phyloP scores from a whole-genome alignment of 2,888 invertebrate genomes.

The Caenorhabditis sp. region DNA sequence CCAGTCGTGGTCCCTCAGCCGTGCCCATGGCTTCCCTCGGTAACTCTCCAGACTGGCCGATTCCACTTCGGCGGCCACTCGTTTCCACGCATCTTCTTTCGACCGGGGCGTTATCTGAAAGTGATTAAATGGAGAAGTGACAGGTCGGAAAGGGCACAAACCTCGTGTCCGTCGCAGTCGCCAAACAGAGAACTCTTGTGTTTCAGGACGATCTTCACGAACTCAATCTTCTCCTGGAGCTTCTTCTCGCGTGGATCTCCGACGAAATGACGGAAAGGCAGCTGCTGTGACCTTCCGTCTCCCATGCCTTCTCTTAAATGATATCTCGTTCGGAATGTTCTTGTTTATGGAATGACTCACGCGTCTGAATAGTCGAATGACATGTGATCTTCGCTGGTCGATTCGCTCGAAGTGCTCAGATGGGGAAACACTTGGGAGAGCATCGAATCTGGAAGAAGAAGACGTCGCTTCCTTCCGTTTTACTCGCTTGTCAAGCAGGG shows the following conservation, averaged over 20 bases:
- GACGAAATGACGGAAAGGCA: slow-evolving; percentile 39
- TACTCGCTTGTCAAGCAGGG: too few relatives aligned
- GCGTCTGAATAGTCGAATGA: slow-evolving; percentile 33
- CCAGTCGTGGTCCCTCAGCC: slow-evolving; percentile 65
- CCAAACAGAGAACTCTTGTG: slow-evolving; percentile 61
- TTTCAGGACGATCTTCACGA: slow-evolving; percentile 55
- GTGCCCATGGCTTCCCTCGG: slow-evolving; percentile 59
- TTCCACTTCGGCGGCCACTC: slow-evolving; percentile 57
- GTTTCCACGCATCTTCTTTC: slow-evolving; percentile 63
- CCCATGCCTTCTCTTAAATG: slow-evolving; percentile 34
- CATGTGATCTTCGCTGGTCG: slow-evolving; percentile 41
- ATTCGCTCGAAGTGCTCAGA: slow-evolving; percentile 43
- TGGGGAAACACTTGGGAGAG: slow-evolving; percentile 37
- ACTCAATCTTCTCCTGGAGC: slow-evolving; percentile 59
- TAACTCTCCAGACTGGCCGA: slow-evolving; percentile 46
- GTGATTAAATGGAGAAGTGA: too few relatives aligned
- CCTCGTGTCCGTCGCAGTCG: slow-evolving; percentile 59
- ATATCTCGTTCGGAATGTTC: too few relatives aligned
- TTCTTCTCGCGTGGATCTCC: slow-evolving; percentile 58
- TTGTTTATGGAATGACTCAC: slow-evolving; percentile 24
- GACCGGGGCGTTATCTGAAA: slow-evolving; percentile 58
- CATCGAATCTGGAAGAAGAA: slow-evolving; percentile 22
- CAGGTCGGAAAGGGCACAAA: neutral
- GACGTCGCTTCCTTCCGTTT: too few relatives aligned
- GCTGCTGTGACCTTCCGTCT: slow-evolving; percentile 30